A percentile compares a stretch with the other conserved stretches of the same genome.
These are phyloP conservation scores for Dexiosoma caninum DNA, from an alignment of 2,888 invertebrate species.

Conservation along the genomic window DNA sequence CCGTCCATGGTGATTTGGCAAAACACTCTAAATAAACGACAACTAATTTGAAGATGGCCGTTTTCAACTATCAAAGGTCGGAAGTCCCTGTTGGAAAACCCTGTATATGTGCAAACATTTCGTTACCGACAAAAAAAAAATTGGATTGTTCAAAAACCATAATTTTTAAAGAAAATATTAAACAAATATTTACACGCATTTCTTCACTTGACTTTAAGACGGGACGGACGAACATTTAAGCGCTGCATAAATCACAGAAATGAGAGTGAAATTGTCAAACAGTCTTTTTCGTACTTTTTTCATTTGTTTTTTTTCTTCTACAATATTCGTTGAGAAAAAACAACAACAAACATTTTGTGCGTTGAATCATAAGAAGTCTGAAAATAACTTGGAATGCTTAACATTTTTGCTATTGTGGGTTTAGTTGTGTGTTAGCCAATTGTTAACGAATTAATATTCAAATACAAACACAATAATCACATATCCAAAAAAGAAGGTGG, in stretches of 20 bases:
- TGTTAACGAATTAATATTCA: conserved; percentile 28
- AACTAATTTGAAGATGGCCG: too few relatives aligned
- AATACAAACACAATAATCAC: not conserved
- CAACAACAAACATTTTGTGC: not conserved
- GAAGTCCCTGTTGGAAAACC: too few relatives aligned
- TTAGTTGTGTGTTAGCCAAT: conserved; percentile 37
- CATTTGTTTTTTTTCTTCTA: conserved; percentile 1
- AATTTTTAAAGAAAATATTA: conserved; percentile 19
- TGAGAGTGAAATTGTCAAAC: conserved; percentile 39
- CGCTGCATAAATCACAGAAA: not conserved
- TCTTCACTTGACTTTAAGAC: not conserved
- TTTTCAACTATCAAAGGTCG: too few relatives aligned
- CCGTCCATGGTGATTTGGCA: too few relatives aligned
- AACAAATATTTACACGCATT: conserved; percentile 48
- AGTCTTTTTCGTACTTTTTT: not conserved
- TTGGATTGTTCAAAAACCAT: not conserved
- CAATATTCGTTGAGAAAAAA: not conserved
- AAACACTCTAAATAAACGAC: too few relatives aligned
- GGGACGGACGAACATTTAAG: not conserved
- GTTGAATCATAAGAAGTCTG: not conserved
- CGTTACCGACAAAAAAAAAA: too few relatives aligned
- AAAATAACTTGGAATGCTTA: not conserved
- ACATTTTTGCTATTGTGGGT: not conserved
- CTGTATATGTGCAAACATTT: too few relatives aligned
- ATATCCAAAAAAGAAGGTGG: not conserved